A percentile compares a stretch with the other conserved stretches of the same genome.
Conservation (phyloP, 1,140 invertebrate species). For the Meloidogyne chitwoodi region DNA sequence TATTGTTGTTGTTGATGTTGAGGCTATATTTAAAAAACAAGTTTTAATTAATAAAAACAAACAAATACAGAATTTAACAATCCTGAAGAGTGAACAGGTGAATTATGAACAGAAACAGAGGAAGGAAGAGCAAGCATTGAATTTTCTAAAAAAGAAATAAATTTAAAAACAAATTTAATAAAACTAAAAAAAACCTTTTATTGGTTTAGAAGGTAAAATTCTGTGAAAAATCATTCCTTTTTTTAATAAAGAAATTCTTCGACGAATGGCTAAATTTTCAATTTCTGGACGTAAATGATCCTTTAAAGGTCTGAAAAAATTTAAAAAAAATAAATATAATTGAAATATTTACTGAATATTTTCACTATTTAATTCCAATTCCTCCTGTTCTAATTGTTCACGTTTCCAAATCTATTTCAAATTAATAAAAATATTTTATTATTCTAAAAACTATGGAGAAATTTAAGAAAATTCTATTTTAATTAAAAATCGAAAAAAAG, state of each 20-base stretch:
- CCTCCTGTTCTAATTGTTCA: slow-evolving; percentile 42
- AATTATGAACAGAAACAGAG: not conserved
- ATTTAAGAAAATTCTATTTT: too few species aligned
- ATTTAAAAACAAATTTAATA: not conserved
- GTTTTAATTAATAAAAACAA: not conserved
- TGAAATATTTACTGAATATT: slow-evolving; percentile 34
- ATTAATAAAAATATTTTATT: not conserved
- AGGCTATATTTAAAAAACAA: too few species aligned
- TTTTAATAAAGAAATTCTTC: slow-evolving; percentile 41
- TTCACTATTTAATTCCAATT: slow-evolving; percentile 39
- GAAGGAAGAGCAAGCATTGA: not conserved
- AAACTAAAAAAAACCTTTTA: not conserved
- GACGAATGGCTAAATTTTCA: slow-evolving; percentile 37
- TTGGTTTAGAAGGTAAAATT: not conserved
- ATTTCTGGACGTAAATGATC: slow-evolving; percentile 38
- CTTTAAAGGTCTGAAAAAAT: slow-evolving; percentile 24
- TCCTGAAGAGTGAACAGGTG: not conserved
- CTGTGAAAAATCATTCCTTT: slow-evolving; percentile 31
- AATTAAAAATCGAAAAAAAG: too few species aligned
- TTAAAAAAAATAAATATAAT: not conserved
- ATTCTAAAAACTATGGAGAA: not conserved
- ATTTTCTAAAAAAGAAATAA: not conserved
- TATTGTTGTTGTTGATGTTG: slow-evolving; percentile 4
- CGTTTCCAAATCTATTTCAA: slow-evolving; percentile 30
- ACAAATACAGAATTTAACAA: not conserved